Conservation (phyloP, 2,888 invertebrate genomes). For the Drosophila atripex region DNA sequence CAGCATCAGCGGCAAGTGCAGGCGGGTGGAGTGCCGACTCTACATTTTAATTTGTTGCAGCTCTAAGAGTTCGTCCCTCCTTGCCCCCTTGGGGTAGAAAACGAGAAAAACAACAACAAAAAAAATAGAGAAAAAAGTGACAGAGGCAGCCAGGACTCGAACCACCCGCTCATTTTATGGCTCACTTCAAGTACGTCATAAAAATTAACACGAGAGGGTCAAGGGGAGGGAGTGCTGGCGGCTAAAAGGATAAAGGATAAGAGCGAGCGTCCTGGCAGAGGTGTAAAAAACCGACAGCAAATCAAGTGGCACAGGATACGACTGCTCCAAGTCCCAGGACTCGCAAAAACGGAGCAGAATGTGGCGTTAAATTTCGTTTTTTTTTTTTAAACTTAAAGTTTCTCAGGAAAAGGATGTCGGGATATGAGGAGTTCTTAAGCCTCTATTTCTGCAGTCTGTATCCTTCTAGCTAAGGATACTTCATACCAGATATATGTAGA, state of each 20-base stretch:
- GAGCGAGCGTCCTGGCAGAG: not conserved
- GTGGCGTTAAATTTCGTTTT: not conserved
- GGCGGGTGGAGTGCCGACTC: slow-evolving; percentile 27
- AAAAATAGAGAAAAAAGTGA: not conserved
- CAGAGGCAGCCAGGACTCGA: not conserved
- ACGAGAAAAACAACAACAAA: no score
- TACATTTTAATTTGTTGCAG: slow-evolving; percentile 73
- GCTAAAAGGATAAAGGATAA: not conserved
- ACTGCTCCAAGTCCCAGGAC: not conserved
- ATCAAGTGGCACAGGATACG: slow-evolving; percentile 6
- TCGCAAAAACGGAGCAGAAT: not conserved
- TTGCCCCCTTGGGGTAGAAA: not conserved
- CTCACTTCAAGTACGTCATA: slow-evolving; percentile 71
- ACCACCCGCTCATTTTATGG: slow-evolving; percentile 56
- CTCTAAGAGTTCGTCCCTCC: slow-evolving; percentile 33
- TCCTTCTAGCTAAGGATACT: no score
- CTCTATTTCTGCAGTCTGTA: no score
- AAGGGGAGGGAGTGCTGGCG: slow-evolving; percentile 16
- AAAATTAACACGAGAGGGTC: slow-evolving; percentile 66
- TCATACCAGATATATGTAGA: no score
- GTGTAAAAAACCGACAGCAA: slow-evolving; percentile 2
- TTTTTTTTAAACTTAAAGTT: no score
- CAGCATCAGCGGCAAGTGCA: slow-evolving; percentile 4
- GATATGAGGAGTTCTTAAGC: no score
- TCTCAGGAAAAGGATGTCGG: no score